Evolutionary conservation across 2,797 vertebrate genomes (phyloP).

Genomic region (Sphaeramia orbicularis): DNA sequence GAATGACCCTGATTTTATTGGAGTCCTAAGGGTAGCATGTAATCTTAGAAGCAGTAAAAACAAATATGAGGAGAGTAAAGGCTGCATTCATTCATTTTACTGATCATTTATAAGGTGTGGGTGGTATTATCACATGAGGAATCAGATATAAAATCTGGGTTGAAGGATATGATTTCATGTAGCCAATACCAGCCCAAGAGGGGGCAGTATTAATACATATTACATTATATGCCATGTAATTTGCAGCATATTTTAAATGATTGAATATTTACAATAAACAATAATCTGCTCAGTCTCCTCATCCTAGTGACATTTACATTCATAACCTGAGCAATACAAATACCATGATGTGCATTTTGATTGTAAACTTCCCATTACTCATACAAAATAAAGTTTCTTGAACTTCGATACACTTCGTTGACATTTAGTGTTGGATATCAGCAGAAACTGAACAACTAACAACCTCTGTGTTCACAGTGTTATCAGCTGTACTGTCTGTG

Average conservation of each 20-base stretch:
- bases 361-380: not conserved
- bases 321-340: not conserved
- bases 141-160: conserved; percentile 6
- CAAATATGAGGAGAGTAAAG: conserved; percentile 39
- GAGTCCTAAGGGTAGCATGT: conserved; percentile 34
- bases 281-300: too few species aligned
- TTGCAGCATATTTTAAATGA: not conserved
- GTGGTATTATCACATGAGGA: conserved; percentile 27
- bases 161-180: conserved; percentile 20
- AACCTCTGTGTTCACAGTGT: conserved; percentile 4
- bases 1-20: conserved; percentile 67
- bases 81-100: conserved; percentile 23
- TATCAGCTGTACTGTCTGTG: conserved; percentile 62
- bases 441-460: conserved; percentile 3
- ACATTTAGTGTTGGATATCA: conserved; percentile 6
- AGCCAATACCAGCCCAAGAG: conserved; percentile 52
- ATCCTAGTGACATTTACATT: not conserved
- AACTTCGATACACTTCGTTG: conserved; percentile 13
- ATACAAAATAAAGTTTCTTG: not conserved
- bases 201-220: conserved; percentile 60
- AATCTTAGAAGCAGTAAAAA: conserved; percentile 66
- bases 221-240: not conserved
- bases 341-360: not conserved
- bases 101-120: conserved; percentile 36
- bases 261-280: not conserved